Conservation (phyloP, 1,140 invertebrate species). For the Conus ventricosus region DNA sequence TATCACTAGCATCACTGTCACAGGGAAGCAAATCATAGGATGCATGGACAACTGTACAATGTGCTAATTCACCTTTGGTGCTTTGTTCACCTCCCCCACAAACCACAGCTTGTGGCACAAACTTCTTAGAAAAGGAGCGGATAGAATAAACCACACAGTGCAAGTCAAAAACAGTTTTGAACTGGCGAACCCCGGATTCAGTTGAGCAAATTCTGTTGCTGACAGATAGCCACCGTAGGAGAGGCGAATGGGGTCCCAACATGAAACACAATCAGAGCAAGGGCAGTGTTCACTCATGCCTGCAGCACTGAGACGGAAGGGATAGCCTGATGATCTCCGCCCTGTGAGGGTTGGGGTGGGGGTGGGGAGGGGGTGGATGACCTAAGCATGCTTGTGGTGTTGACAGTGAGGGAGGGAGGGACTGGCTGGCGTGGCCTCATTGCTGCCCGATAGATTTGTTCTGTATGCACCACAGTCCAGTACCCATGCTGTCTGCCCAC, state of each 20-base stretch:
- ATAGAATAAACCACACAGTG: neutral
- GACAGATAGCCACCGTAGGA: neutral
- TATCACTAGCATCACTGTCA: slow-evolving; percentile 1
- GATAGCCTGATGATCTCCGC: neutral
- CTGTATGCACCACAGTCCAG: slow-evolving; percentile 6
- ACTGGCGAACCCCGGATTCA: neutral
- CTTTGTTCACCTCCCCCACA: neutral
- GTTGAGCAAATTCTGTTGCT: neutral
- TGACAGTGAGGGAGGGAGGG: neutral
- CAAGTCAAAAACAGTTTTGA: neutral
- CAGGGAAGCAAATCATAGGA: neutral
- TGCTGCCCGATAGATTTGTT: neutral
- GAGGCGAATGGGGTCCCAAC: neutral
- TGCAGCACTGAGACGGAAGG: neutral
- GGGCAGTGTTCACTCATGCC: neutral
- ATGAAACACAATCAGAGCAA: no score
- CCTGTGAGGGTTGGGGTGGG: neutral
- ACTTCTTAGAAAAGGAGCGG: neutral
- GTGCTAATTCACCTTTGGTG: neutral
- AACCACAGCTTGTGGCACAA: neutral
- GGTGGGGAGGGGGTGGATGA: neutral
- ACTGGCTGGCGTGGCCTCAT: neutral
- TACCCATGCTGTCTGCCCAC: neutral
- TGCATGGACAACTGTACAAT: neutral
- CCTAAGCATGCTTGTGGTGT: neutral